phyloP scores from a whole-genome alignment of 2,113 vertebrate genomes.

The Protomyctophum bolini region DNA sequence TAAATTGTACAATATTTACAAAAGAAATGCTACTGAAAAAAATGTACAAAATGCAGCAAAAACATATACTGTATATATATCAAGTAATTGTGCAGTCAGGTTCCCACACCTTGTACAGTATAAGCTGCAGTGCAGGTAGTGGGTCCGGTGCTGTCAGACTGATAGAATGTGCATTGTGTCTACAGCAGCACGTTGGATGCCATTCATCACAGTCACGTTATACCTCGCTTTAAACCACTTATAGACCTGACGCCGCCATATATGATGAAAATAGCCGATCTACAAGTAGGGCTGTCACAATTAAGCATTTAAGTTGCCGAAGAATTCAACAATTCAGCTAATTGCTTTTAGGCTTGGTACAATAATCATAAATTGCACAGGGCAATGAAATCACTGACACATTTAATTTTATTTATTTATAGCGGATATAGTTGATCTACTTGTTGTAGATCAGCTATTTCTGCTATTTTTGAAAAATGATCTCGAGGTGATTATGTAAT shows the following conservation, averaged over 20 bases:
- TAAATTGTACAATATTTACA: conserved; percentile 79
- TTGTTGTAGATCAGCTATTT: too few relatives aligned
- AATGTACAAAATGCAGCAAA: conserved; percentile 80
- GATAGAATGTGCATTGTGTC: neutral
- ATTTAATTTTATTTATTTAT: too few relatives aligned
- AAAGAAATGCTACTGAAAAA: conserved; percentile 73
- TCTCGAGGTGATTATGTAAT: too few relatives aligned
- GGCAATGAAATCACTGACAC: too few relatives aligned
- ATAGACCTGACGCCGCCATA: neutral
- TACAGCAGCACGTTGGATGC: conserved; percentile 5
- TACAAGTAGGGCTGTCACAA: neutral
- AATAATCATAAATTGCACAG: too few relatives aligned
- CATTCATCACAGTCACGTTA: too few relatives aligned
- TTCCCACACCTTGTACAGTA: conserved; percentile 18
- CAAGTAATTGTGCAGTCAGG: conserved; percentile 71
- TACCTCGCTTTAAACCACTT: too few relatives aligned
- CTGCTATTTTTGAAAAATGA: too few relatives aligned
- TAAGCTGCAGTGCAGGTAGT: conserved; percentile 36
- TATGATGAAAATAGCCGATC: neutral
- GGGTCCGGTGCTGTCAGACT: conserved; percentile 3
- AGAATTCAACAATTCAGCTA: too few relatives aligned
- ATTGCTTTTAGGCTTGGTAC: too few relatives aligned
- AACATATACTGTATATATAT: conserved; percentile 45
- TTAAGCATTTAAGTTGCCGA: too few relatives aligned
- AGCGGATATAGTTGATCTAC: too few relatives aligned